phyloP scores from a whole-genome alignment of 2,113 vertebrate species.

The Saiga tatarica region DNA sequence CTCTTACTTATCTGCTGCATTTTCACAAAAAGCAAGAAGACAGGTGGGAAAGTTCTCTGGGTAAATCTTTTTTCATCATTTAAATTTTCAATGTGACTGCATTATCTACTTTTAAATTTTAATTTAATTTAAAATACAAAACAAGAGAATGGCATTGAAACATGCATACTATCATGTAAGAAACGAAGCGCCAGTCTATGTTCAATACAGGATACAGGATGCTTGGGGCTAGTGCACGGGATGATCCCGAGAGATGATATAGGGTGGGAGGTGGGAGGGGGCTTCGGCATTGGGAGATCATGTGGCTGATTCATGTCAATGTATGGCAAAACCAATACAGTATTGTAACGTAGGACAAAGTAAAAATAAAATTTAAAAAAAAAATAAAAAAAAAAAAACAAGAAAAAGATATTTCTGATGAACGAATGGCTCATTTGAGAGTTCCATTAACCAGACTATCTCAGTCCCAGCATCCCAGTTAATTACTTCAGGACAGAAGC shows the following conservation, averaged over 20 bases:
- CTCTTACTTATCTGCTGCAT: background rate
- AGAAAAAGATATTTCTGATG: background rate
- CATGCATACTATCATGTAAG: too few relatives aligned
- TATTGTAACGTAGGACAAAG: too few relatives aligned
- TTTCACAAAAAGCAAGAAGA: background rate
- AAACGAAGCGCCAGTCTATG: too few relatives aligned
- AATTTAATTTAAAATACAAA: conserved; percentile 4
- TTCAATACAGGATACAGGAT: too few relatives aligned
- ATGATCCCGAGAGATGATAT: too few relatives aligned
- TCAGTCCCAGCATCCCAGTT: background rate
- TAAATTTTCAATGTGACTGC: background rate
- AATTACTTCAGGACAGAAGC: background rate
- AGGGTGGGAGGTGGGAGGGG: too few relatives aligned
- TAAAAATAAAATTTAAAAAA: too few relatives aligned
- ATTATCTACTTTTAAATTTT: background rate
- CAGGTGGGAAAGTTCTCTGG: background rate
- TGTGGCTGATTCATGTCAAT: too few relatives aligned
- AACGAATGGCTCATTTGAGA: background rate
- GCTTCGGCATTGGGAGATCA: too few relatives aligned
- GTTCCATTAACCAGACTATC: background rate
- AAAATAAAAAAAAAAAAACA: background rate
- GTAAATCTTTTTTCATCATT: background rate
- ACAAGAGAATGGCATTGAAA: background rate
- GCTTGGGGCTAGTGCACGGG: too few relatives aligned
- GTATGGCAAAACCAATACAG: too few relatives aligned